Evolutionary conservation across 2,113 vertebrate species (phyloP).

Genomic region (Xyliphius kryptos): DNA sequence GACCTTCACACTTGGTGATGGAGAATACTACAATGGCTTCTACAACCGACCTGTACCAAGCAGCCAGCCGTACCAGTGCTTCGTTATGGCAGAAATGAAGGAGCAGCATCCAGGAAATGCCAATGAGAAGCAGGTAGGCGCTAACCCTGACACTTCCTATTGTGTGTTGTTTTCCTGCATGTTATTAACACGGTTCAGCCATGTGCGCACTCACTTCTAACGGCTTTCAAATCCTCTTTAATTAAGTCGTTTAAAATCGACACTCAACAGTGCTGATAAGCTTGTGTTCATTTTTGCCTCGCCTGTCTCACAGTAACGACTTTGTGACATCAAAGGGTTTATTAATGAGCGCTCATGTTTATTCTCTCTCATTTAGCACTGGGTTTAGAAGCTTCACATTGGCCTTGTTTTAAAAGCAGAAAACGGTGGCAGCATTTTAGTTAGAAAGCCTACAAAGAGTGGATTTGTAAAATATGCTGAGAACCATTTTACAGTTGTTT

Average conservation of each 20-base stretch:
- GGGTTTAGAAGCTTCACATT: neutral
- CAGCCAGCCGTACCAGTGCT: conserved; percentile 81
- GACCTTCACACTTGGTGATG: conserved; percentile 84
- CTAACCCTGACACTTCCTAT: neutral
- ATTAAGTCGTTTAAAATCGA: neutral
- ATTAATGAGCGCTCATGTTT: neutral
- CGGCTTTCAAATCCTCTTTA: neutral
- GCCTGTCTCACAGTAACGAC: neutral
- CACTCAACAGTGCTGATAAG: neutral
- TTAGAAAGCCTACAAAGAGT: neutral
- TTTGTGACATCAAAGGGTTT: neutral
- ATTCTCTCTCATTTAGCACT: neutral
- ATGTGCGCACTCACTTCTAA: neutral
- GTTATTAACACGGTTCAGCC: neutral
- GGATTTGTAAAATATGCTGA: too few species aligned
- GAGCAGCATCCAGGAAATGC: conserved; percentile 72
- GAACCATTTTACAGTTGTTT: neutral
- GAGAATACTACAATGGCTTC: conserved; percentile 82
- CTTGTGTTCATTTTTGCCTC: conserved; percentile 2
- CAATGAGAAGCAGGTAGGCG: conserved; percentile 38
- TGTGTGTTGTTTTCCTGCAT: too few species aligned
- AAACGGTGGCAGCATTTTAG: neutral
- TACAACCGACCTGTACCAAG: conserved; percentile 80
- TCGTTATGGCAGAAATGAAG: conserved; percentile 82
- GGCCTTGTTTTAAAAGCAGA: too few species aligned